Percentiles rank a stretch among this genome's conserved stretches.
phyloP scores from a whole-genome alignment of 2,113 vertebrate species.

The Nestor notabilis region DNA sequence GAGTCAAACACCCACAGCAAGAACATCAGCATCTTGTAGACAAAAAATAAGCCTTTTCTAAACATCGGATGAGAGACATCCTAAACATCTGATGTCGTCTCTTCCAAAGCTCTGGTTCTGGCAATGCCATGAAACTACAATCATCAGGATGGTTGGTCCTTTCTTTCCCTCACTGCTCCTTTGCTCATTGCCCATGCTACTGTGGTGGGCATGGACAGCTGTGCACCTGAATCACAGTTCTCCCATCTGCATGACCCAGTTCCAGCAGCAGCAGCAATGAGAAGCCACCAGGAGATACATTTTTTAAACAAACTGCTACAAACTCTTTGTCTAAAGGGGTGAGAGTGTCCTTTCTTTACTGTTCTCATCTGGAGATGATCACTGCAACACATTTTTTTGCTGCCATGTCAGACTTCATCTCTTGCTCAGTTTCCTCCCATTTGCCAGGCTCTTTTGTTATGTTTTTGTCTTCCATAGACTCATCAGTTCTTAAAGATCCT shows the following conservation, averaged over 20 bases:
- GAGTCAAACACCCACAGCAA: neutral
- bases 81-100: neutral
- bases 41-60: neutral
- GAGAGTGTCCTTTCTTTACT: neutral
- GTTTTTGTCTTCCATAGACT: neutral
- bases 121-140: neutral
- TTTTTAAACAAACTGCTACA: neutral
- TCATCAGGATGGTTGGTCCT: neutral
- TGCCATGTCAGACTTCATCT: neutral
- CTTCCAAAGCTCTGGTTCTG: neutral
- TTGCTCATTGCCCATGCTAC: neutral
- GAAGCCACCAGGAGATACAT: neutral
- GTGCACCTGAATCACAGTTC: accelerated
- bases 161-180: neutral
- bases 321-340: neutral
- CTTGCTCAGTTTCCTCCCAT: neutral
- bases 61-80: neutral
- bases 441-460: neutral
- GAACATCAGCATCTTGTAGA: neutral
- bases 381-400: neutral
- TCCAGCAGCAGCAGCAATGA: neutral
- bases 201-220: accelerated
- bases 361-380: neutral
- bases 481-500: neutral
- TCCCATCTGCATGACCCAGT: neutral